These are phyloP conservation scores for Uloborus plumipes DNA, from an alignment of 2,888 invertebrate genomes.

Conservation along the genomic window DNA sequence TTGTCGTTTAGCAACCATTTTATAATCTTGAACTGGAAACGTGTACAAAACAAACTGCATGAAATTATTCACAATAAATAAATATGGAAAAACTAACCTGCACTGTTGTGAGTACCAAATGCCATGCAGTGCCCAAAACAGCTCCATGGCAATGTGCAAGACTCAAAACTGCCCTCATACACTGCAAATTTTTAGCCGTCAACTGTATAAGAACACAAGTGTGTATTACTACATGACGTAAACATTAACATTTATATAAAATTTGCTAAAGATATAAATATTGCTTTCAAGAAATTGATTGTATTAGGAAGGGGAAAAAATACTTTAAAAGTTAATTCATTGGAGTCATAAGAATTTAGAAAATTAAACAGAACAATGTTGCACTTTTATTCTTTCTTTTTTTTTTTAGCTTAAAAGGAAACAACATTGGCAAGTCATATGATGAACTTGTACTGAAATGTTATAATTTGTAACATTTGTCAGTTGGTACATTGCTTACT, in stretches of 20 bases:
- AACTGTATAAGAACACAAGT: slow-evolving; percentile 73
- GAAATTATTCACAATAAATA: not conserved
- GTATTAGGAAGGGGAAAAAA: not conserved
- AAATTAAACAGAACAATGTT: no score
- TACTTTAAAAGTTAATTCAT: not conserved
- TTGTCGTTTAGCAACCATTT: no score
- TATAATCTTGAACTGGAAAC: no score
- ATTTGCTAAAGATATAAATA: not conserved
- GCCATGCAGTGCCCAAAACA: slow-evolving; percentile 93
- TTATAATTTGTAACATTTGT: no score
- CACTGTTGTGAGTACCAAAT: slow-evolving; percentile 92
- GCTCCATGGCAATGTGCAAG: slow-evolving; percentile 93
- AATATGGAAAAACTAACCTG: slow-evolving; percentile 76
- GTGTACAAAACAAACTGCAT: no score
- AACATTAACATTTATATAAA: not conserved
- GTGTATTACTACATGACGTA: not conserved
- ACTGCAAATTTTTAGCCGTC: slow-evolving; percentile 96
- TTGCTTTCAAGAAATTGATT: not conserved
- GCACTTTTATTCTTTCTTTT: no score
- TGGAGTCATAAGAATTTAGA: no score
- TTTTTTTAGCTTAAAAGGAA: no score
- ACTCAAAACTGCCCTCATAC: slow-evolving; percentile 90
- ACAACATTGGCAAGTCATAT: no score
- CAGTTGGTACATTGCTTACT: no score
- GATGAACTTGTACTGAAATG: no score